phyloP scores from a whole-genome alignment of 2,113 vertebrate species.

The Eurystomus gularis region DNA sequence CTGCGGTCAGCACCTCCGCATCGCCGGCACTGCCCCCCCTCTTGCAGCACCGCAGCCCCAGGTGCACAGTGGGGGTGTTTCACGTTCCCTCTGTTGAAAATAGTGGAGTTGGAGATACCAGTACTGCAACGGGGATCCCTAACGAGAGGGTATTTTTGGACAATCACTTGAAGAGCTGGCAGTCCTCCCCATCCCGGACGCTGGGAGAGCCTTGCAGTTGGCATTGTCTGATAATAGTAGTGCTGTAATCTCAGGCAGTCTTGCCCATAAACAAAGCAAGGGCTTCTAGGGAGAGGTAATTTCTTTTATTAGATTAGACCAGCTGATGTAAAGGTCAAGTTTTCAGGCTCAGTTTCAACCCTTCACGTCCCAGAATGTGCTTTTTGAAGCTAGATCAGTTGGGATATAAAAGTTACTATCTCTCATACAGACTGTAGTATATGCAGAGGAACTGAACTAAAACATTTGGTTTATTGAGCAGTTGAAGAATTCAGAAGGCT shows the following conservation, averaged over 20 bases:
- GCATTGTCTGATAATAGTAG: constrained; percentile 18
- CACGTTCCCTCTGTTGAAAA: rapidly evolving
- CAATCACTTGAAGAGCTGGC: not conserved
- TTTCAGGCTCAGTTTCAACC: constrained; percentile 16
- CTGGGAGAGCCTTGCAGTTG: not conserved
- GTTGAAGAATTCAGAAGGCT: not conserved
- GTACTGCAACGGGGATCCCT: not conserved
- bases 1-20: rapidly evolving
- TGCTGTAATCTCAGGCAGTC: not conserved
- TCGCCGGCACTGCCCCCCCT: not conserved
- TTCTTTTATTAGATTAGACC: constrained; percentile 48
- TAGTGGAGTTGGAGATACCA: rapidly evolving
- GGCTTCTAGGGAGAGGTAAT: constrained; percentile 41
- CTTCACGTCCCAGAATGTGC: not conserved
- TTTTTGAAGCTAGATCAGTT: not conserved
- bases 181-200: not conserved
- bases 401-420: not conserved
- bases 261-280: constrained; percentile 40
- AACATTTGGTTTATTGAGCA: not conserved
- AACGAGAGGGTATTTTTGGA: not conserved
- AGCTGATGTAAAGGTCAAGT: constrained; percentile 53
- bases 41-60: rapidly evolving
- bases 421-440: not conserved
- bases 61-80: rapidly evolving
- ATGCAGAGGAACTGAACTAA: not conserved